These are phyloP conservation scores for Capra hircus DNA, from an alignment of 2,113 vertebrate species.

Conservation along the genomic window DNA sequence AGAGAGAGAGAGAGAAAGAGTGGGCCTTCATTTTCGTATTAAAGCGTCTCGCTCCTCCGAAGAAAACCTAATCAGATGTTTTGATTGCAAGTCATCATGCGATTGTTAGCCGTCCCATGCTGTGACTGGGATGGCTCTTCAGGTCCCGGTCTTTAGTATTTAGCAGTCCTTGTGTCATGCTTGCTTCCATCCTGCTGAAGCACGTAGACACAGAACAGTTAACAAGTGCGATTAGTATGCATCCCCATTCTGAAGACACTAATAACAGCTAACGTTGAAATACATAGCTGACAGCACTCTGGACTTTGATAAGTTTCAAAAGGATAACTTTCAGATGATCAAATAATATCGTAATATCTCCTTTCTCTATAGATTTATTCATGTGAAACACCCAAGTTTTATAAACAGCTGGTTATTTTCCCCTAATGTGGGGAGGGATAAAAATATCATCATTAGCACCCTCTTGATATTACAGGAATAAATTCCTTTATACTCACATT, in stretches of 20 bases:
- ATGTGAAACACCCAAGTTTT: not conserved
- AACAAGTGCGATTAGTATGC: not conserved
- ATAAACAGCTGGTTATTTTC: not conserved
- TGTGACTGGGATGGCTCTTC: not conserved
- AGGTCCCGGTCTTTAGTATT: not conserved
- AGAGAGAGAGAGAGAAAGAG: not conserved
- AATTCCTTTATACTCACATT: not conserved
- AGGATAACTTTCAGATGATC: not conserved
- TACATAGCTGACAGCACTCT: not conserved
- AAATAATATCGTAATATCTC: not conserved
- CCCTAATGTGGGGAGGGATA: not conserved
- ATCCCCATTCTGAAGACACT: not conserved
- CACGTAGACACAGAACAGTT: not conserved
- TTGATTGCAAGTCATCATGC: not conserved
- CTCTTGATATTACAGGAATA: not conserved
- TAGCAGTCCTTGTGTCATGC: not conserved
- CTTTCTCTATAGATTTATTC: not conserved
- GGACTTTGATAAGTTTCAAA: not conserved
- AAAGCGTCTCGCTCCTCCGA: not conserved
- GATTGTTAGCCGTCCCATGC: not conserved
- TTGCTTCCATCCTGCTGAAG: not conserved
- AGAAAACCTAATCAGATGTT: not conserved
- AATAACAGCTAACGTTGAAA: not conserved
- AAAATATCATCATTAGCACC: not conserved
- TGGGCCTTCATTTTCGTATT: not conserved